Evolutionary conservation across 1,140 invertebrate species (phyloP), one percentile per base, ranked within the genome.

Genomic region (Dendrolimus punctatus): DNA sequence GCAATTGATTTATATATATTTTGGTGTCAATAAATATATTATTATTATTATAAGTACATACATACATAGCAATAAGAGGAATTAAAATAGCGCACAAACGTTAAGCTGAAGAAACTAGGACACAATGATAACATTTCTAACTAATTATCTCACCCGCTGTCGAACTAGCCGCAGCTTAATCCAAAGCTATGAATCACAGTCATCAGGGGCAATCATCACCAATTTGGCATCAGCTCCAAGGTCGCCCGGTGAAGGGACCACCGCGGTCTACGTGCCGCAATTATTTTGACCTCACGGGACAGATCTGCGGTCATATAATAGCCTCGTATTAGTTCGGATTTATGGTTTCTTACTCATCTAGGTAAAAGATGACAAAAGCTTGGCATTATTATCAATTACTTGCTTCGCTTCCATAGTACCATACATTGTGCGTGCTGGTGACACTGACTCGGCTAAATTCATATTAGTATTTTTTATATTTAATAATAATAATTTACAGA

Each of bases 131-230:
- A 23, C 23, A 23, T 23, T 23, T 23, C 23, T 23, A 23, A 44
- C 8, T 9, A n/a, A 9, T 8, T 44, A 44, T 44, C 43, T 6
- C 23, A 44, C 43, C 23, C 10, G 50, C 55, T 9, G 39, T 5
- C 50, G 44, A 1, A 49, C 4, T 0, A 5, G 42, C 42, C 47
- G 5, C 5, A 43, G 7, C 43, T 5, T 10, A 39, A 5, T 40
- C 39, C 49, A 8, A 45, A 43, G 23, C 8, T 46, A 50, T 67
- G 61, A 67, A 47, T 64, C 61, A 64, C 53, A 44, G 49, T 40
- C 55, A 68, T 68, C 55, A 66, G 53, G 57, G 44, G 49, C 55
- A 66, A 69, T 66, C 56, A 63, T 62, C 63, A 55, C 49, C 60
- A 66, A 60, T 63, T 64, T 62, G 58, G 53, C 49, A 45, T 68